phyloP scores from a whole-genome alignment of 2,888 invertebrate species.

The Drosophila pegasa region DNA sequence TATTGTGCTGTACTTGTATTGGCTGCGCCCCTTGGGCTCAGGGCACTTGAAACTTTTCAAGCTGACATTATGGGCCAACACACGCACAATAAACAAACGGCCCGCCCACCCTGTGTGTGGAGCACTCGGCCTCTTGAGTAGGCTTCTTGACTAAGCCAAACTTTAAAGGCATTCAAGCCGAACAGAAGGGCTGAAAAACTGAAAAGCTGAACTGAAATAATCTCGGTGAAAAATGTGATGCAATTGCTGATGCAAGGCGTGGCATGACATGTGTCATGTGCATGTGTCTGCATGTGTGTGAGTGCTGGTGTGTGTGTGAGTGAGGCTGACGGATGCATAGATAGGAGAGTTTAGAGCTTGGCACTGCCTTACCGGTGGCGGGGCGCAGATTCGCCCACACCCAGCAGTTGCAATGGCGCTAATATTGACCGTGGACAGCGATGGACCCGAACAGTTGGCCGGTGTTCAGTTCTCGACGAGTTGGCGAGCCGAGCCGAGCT shows the following conservation, averaged over 20 bases:
- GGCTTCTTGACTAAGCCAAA: not conserved
- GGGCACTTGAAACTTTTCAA: slow-evolving; percentile 60
- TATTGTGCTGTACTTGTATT: slow-evolving; percentile 22
- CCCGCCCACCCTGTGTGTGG: slow-evolving; percentile 12
- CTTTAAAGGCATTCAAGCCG: slow-evolving; percentile 10
- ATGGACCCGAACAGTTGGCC: slow-evolving; percentile 78
- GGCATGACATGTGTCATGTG: slow-evolving; percentile 14
- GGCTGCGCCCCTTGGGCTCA: slow-evolving; percentile 28
- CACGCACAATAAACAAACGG: slow-evolving; percentile 40
- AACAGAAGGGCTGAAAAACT: not conserved
- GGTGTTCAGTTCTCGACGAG: slow-evolving; percentile 67
- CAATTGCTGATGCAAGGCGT: slow-evolving; percentile 30
- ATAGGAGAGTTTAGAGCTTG: slow-evolving; percentile 2
- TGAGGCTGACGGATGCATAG: slow-evolving; percentile 10
- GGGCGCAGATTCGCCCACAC: slow-evolving; percentile 86
- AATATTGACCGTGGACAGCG: slow-evolving; percentile 84
- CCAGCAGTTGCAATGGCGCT: slow-evolving; percentile 85
- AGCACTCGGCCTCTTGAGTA: slow-evolving; percentile 18
- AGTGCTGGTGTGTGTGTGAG: not conserved
- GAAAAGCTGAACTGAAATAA: slow-evolving; percentile 1
- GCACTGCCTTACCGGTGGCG: slow-evolving; percentile 84
- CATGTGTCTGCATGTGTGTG: not conserved
- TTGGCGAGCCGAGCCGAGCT: slow-evolving; percentile 16
- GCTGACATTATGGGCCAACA: slow-evolving; percentile 40
- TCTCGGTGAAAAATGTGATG: not conserved